These are phyloP conservation scores for Epistrophe eligans DNA, from an alignment of 2,888 invertebrate genomes.

Conservation along the genomic window DNA sequence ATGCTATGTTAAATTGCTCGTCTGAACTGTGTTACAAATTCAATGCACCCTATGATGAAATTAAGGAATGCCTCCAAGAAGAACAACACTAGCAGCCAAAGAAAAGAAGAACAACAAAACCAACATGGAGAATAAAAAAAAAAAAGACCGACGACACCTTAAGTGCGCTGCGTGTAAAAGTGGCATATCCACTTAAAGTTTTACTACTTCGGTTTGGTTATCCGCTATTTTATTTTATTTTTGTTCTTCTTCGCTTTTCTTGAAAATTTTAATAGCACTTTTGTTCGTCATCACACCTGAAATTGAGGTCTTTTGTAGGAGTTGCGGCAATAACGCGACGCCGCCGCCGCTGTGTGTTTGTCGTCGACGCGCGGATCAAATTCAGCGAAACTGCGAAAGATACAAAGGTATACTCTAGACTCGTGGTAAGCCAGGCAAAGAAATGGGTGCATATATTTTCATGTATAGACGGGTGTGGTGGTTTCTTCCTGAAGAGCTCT, in stretches of 20 bases:
- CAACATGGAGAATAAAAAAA: conserved; percentile 7
- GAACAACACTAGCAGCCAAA: conserved; percentile 15
- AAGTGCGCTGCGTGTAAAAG: conserved; percentile 53
- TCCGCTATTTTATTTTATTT: conserved; percentile 35
- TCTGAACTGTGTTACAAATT: neutral
- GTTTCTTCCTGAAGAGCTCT: conserved; percentile 35
- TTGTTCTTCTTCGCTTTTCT: conserved; percentile 34
- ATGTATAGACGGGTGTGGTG: neutral
- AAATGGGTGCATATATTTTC: neutral
- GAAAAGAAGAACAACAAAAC: conserved; percentile 19
- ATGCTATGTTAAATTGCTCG: neutral
- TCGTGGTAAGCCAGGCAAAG: neutral
- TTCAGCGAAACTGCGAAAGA: conserved; percentile 11
- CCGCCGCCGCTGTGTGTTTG: neutral
- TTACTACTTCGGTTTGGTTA: conserved; percentile 30
- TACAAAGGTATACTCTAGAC: too few relatives aligned
- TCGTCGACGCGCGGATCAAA: conserved; percentile 5
- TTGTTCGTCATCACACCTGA: conserved; percentile 56
- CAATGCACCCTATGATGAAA: neutral
- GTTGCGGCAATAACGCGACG: conserved; percentile 18
- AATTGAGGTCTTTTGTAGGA: conserved; percentile 61
- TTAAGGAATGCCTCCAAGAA: conserved; percentile 3
- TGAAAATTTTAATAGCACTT: conserved; percentile 54
- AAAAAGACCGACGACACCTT: conserved; percentile 44
- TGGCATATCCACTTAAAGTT: conserved; percentile 67